phyloP scores from a whole-genome alignment of 2,113 vertebrate genomes.

The Lutjanus erythropterus region DNA sequence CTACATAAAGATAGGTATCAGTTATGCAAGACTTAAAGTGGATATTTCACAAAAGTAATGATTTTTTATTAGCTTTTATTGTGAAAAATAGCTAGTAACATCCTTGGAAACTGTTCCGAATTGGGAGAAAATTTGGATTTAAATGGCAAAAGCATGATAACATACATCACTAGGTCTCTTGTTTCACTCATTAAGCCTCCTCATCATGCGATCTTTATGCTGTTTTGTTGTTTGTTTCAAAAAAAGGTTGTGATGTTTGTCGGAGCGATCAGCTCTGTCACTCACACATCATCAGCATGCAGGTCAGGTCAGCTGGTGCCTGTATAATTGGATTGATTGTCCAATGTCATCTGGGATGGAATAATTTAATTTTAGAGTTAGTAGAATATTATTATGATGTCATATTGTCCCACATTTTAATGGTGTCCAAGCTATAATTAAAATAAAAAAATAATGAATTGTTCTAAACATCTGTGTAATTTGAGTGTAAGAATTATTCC shows the following conservation, averaged over 20 bases:
- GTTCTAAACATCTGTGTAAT: neutral
- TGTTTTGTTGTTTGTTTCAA: too few relatives aligned
- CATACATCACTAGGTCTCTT: neutral
- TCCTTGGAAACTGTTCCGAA: neutral
- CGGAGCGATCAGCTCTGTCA: neutral
- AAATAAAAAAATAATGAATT: neutral
- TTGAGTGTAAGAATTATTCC: neutral
- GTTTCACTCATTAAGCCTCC: neutral
- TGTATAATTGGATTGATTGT: conserved; percentile 24
- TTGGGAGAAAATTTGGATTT: neutral
- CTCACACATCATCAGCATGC: neutral
- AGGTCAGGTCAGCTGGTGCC: neutral
- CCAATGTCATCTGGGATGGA: neutral
- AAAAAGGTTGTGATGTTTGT: neutral
- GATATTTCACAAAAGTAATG: neutral
- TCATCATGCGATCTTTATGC: too few relatives aligned
- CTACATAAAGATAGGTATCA: too few relatives aligned
- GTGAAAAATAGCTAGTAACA: neutral
- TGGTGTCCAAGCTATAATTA: neutral
- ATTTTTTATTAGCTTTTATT: neutral
- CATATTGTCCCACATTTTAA: neutral
- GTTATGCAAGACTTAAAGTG: neutral
- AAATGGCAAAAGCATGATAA: neutral
- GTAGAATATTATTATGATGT: neutral
- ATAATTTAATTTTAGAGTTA: neutral